phyloP scores from a whole-genome alignment of 2,888 invertebrate species.

The Amiota minor region DNA sequence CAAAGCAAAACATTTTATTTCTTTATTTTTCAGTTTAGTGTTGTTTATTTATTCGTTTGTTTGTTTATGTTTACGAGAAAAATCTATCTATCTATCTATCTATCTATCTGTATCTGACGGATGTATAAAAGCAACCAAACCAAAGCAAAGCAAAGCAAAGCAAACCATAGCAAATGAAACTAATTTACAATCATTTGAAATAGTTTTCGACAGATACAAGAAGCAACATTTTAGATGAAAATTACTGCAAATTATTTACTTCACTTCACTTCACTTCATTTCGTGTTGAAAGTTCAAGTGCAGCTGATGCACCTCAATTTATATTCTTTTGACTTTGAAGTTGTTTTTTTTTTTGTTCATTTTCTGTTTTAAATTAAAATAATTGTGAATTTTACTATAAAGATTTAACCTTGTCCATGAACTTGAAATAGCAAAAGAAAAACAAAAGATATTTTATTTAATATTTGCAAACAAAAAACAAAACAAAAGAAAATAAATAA shows the following conservation, averaged over 20 bases:
- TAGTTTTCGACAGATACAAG: no score
- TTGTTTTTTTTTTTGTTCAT: conserved; percentile 23
- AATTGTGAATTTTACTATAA: not conserved
- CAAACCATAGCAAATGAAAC: not conserved
- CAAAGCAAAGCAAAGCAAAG: no score
- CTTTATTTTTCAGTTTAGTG: conserved; percentile 39
- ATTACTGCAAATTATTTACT: conserved; percentile 47
- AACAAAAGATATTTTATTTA: not conserved
- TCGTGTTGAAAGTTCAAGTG: conserved; percentile 38
- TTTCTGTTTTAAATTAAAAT: conserved; percentile 15
- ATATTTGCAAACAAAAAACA: not conserved
- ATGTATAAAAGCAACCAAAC: conserved; percentile 28
- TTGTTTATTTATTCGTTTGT: conserved; percentile 1
- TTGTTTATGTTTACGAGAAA: conserved; percentile 26
- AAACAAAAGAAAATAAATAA: no score
- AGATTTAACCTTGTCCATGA: conserved; percentile 58
- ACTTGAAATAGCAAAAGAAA: conserved; percentile 38
- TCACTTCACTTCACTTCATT: conserved; percentile 9
- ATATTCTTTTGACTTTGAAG: not conserved
- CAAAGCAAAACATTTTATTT: conserved; percentile 43
- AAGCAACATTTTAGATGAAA: conserved; percentile 4
- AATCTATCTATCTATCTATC: no score
- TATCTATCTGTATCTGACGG: conserved; percentile 40
- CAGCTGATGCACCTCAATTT: conserved; percentile 33
- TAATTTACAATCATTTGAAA: no score